Base-by-base conservation (phyloP, 23 tunicate species). In the Trididemnum miniatum region DNA sequence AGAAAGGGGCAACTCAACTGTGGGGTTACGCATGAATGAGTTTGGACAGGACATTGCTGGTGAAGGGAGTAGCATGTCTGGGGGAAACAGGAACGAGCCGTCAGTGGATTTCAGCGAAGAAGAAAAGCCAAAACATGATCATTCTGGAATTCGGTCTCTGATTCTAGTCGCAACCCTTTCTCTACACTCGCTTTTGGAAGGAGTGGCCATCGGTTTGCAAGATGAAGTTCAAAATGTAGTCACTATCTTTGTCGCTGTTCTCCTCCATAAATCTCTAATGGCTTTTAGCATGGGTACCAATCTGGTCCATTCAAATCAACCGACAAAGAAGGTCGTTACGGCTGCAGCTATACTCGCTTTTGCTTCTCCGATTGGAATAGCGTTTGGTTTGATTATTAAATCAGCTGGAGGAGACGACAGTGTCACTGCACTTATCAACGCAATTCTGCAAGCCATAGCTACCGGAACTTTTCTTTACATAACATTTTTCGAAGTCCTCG, bases 391-490 rank as follows among this genome's bases (percentile, higher is more conserved):
- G 2, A 80, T 81, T 35, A 79, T 87, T 54, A 87, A 92, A 72
- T 76, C 75, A 28, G 28, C 80, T 22, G 82, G 82, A 24, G 90
- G 90, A 1, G 84, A 81, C 2, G 77, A 79, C 34, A 37, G 65
- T 27, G 62, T 50, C 38, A 91, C 90, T 34, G 72, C 40, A 7
- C 78, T 93, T 65, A 67, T 84, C 20, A 88, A 93, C 84, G 93
- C 89, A 26, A 71, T 88, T 1, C 35, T 88, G 76, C 92, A 88
- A 66, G 98, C 89, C 31, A 88, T 93, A 18, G 98, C 98, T 9
- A 93, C 98, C n/a, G 98, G 98, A 0, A 93, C 98, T 30, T 93
- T 93, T 67, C 71, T 93, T 29, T 93, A 89, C 87, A 93, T 93
- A 36, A 93, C 98, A 2, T 93, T 93, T 59, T 93, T 93, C 54